These are phyloP conservation scores for Gymnoscopelus braueri DNA, from an alignment of 2,797 vertebrate species.

Conservation along the genomic window DNA sequence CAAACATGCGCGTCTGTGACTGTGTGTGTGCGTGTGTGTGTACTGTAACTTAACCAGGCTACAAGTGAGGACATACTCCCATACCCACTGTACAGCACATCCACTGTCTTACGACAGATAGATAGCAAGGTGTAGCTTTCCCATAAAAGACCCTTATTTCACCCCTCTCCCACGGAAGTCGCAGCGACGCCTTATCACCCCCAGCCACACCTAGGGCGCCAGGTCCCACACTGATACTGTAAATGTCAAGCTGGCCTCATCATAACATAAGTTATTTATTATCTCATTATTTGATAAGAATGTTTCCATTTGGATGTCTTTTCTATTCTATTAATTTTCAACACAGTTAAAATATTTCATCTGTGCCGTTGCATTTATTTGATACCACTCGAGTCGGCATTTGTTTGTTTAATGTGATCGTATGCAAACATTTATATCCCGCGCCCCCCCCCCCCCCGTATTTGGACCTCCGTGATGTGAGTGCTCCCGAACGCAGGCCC, in stretches of 20 bases:
- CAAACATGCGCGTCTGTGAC: too few species aligned
- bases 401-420: slow-evolving; percentile 75
- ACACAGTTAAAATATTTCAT: slow-evolving; percentile 79
- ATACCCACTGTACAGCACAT: slow-evolving; percentile 58
- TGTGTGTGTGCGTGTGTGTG: too few species aligned
- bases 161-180: slow-evolving; percentile 72
- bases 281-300: slow-evolving; percentile 88
- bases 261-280: slow-evolving; percentile 88
- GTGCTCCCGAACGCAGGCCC: slow-evolving; percentile 43
- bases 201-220: slow-evolving; percentile 71
- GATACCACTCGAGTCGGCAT: slow-evolving; percentile 63
- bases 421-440: slow-evolving; percentile 71
- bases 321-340: slow-evolving; percentile 80
- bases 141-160: slow-evolving; percentile 79
- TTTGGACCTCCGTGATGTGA: slow-evolving; percentile 41
- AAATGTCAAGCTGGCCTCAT: slow-evolving; percentile 80
- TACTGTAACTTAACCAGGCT: slow-evolving; percentile 29
- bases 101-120: slow-evolving; percentile 69
- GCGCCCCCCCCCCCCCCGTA: slow-evolving; percentile 41
- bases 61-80: slow-evolving; percentile 53
- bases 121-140: slow-evolving; percentile 80
- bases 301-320: slow-evolving; percentile 80
- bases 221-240: slow-evolving; percentile 77
- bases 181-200: slow-evolving; percentile 76
- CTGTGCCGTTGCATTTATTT: slow-evolving; percentile 67